Conservation (phyloP, 2,113 vertebrate species). For the Pundamilia nyererei region DNA sequence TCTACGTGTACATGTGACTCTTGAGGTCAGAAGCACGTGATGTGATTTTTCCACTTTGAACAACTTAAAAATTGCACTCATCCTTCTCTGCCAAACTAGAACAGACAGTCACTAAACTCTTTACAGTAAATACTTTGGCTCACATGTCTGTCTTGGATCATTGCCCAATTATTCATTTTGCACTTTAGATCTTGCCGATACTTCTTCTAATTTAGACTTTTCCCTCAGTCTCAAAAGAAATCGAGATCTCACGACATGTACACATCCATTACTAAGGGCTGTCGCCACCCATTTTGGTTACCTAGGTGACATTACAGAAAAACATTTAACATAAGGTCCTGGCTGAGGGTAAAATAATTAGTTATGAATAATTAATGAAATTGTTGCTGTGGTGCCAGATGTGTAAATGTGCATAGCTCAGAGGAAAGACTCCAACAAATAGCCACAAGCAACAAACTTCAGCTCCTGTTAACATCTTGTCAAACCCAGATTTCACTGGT, state of each 20-base stretch:
- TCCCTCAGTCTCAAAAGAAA: not conserved
- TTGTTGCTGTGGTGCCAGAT: not conserved
- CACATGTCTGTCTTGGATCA: not conserved
- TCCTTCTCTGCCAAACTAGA: not conserved
- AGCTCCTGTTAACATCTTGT: not conserved
- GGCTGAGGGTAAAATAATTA: not conserved
- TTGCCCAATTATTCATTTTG: not conserved
- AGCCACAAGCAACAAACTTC: not conserved
- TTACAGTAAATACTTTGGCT: not conserved
- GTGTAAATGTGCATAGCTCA: not conserved
- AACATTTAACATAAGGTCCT: not conserved
- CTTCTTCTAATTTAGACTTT: not conserved
- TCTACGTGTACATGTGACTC: not conserved
- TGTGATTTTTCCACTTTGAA: not conserved
- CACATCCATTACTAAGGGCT: not conserved
- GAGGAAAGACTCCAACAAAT: not conserved
- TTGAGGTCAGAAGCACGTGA: not conserved
- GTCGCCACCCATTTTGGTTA: not conserved
- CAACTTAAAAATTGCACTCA: not conserved
- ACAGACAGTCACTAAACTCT: not conserved
- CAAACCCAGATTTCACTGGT: not conserved
- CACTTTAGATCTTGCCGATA: not conserved
- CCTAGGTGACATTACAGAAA: not conserved
- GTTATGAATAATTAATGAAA: not conserved
- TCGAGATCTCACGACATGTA: not conserved